Conservation (phyloP, 2,888 invertebrate species). For the Epiperipatus broadwayi region DNA sequence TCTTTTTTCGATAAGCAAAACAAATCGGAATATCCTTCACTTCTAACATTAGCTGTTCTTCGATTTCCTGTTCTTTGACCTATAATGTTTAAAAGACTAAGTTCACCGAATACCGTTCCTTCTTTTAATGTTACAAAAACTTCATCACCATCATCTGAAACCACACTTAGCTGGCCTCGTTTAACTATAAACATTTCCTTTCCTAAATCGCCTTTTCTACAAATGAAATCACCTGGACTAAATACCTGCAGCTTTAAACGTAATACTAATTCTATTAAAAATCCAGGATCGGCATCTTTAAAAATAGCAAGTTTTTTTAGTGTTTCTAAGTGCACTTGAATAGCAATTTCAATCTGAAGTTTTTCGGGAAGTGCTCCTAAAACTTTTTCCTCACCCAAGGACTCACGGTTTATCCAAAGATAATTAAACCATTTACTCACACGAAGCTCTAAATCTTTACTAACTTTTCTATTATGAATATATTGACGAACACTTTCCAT, state of each 20-base stretch:
- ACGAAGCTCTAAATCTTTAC: slow-evolving; percentile 51
- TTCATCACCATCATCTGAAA: slow-evolving; percentile 68
- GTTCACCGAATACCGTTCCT: slow-evolving; percentile 84
- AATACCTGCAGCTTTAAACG: slow-evolving; percentile 80
- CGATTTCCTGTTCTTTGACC: slow-evolving; percentile 86
- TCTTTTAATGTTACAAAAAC: slow-evolving; percentile 74
- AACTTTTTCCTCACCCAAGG: slow-evolving; percentile 74
- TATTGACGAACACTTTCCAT: slow-evolving; percentile 93
- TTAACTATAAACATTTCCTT: slow-evolving; percentile 97
- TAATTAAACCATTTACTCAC: slow-evolving; percentile 91
- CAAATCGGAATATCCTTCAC: slow-evolving; percentile 75
- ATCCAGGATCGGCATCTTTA: slow-evolving; percentile 85
- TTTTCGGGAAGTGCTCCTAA: slow-evolving; percentile 72
- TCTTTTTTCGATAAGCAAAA: slow-evolving; percentile 69
- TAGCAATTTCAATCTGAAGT: slow-evolving; percentile 85
- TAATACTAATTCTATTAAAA: slow-evolving; percentile 74
- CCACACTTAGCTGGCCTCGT: slow-evolving; percentile 62
- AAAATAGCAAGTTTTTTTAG: slow-evolving; percentile 74
- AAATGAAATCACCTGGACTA: slow-evolving; percentile 87
- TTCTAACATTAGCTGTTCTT: slow-evolving; percentile 78
- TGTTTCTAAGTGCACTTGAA: slow-evolving; percentile 83
- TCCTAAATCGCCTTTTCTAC: slow-evolving; percentile 88
- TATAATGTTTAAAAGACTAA: slow-evolving; percentile 66
- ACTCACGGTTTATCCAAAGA: slow-evolving; percentile 64
- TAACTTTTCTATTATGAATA: slow-evolving; percentile 70